Conservation (phyloP, 1,140 invertebrate species). For the Sycophaga agraensis region DNA sequence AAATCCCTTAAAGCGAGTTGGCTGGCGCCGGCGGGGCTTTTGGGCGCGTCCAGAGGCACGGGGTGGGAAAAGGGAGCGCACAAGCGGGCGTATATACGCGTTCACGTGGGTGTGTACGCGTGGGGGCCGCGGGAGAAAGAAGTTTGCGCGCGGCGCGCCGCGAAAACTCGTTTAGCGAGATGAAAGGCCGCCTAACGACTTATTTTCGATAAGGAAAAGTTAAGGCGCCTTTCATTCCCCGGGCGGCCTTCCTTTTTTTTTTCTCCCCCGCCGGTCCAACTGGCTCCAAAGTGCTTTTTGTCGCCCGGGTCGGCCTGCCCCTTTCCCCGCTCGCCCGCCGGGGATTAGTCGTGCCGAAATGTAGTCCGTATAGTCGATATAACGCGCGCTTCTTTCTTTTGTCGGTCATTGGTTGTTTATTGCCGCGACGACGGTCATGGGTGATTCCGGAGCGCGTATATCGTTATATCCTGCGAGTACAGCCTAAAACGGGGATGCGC, state of each 20-base stretch:
- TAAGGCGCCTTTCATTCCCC: conserved; percentile 44
- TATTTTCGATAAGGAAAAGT: conserved; percentile 60
- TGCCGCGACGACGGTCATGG: too few relatives aligned
- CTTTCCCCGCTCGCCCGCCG: too few relatives aligned
- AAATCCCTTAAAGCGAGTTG: conserved; percentile 55
- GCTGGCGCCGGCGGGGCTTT: not conserved
- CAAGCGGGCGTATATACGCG: not conserved
- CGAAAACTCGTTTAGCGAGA: conserved; percentile 59
- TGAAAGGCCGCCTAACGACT: conserved; percentile 59
- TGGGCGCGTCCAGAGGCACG: not conserved
- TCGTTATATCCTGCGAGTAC: too few relatives aligned
- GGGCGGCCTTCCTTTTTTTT: conserved; percentile 6
- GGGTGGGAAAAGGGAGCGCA: too few relatives aligned
- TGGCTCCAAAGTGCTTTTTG: not conserved
- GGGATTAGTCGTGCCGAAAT: too few relatives aligned
- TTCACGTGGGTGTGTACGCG: not conserved
- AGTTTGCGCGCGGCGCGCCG: conserved; percentile 43
- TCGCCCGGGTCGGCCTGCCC: too few relatives aligned
- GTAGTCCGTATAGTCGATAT: too few relatives aligned
- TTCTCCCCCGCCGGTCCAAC: not conserved
- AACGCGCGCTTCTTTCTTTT: too few relatives aligned
- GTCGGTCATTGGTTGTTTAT: too few relatives aligned
- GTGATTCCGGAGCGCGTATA: too few relatives aligned
- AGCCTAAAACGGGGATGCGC: too few relatives aligned
- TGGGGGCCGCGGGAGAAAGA: conserved; percentile 41